These are phyloP conservation scores for Grapholita molesta DNA, from an alignment of 1,140 invertebrate genomes.

Conservation along the genomic window DNA sequence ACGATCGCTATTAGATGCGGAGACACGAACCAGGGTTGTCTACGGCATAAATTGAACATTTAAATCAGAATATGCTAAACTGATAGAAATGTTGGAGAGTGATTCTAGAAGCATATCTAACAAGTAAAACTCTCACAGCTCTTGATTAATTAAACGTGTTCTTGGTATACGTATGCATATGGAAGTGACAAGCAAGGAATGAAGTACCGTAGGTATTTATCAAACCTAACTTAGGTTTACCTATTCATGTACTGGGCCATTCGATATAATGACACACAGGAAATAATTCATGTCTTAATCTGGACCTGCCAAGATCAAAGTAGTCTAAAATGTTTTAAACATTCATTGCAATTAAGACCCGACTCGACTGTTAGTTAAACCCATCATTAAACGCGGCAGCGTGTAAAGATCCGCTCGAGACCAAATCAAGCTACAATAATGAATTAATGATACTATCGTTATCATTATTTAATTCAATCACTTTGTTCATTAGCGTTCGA, in stretches of 20 bases:
- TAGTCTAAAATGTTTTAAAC: background rate
- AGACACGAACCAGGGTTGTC: background rate
- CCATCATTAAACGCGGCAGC: background rate
- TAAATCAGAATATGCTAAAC: background rate
- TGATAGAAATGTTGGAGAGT: background rate
- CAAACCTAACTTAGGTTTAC: no score
- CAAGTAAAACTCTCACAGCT: background rate
- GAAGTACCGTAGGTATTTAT: background rate
- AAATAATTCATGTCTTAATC: background rate
- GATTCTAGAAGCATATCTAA: background rate
- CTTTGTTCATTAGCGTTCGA: background rate
- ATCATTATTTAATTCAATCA: background rate
- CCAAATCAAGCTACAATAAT: background rate
- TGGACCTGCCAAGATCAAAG: background rate
- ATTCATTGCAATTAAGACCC: background rate
- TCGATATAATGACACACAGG: no score
- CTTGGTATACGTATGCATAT: background rate
- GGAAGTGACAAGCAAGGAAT: background rate
- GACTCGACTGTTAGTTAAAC: background rate
- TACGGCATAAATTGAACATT: background rate
- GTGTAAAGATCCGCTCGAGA: background rate
- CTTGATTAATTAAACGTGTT: background rate
- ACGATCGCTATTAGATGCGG: background rate
- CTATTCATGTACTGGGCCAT: no score
- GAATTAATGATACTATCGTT: constrained; percentile 1